These are phyloP conservation scores for Bagarius yarrelli DNA, from an alignment of 2,113 vertebrate species.

Conservation along the genomic window DNA sequence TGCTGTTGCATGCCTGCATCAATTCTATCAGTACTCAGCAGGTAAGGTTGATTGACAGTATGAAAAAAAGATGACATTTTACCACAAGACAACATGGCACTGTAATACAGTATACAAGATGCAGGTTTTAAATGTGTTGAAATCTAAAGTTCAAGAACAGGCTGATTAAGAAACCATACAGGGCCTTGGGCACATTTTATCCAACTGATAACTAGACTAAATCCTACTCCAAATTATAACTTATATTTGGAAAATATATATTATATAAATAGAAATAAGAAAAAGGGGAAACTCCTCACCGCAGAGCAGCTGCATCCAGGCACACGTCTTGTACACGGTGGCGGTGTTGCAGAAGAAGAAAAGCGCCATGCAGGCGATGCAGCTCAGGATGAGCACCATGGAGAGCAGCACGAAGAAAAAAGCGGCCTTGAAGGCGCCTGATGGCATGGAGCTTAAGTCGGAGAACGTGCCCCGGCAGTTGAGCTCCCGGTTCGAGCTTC, in stretches of 20 bases:
- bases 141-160: not conserved
- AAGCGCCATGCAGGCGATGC: conserved; percentile 86
- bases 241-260: not conserved
- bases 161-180: not conserved
- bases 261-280: not conserved
- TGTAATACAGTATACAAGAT: not conserved
- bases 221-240: not conserved
- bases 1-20: not conserved
- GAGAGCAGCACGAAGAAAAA: conserved; percentile 89
- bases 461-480: conserved; percentile 84
- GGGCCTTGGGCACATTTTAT: not conserved
- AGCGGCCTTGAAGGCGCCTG: conserved; percentile 84
- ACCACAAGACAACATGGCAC: not conserved
- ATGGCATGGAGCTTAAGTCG: conserved; percentile 86
- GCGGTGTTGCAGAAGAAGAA: conserved; percentile 95
- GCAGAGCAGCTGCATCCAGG: conserved; percentile 91
- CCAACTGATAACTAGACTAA: not conserved
- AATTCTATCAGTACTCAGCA: conserved; percentile 3
- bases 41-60: conserved; percentile 1
- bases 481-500: conserved; percentile 81
- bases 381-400: conserved; percentile 89
- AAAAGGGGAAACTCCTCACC: conserved; percentile 66
- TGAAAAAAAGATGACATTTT: not conserved
- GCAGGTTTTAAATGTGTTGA: not conserved
- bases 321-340: conserved; percentile 91